Percentiles rank a stretch among this genome's conserved stretches.
These are phyloP conservation scores for Lytechinus pictus DNA, from an alignment of 35 echinoderm and acorn worm genomes.

Conservation along the genomic window DNA sequence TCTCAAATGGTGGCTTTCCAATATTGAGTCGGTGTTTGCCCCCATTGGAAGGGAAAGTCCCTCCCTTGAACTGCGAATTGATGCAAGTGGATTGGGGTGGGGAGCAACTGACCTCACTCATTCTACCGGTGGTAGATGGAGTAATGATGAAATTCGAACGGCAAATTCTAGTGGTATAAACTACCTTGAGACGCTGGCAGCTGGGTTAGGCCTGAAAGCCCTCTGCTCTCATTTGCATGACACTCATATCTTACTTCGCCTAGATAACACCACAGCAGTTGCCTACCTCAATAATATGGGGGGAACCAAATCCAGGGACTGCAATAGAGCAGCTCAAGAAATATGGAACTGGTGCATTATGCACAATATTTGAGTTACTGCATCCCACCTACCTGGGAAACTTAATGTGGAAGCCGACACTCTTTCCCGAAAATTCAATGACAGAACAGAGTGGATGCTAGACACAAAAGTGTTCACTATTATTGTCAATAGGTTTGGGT, in stretches of 20 bases:
- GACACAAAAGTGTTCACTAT: conserved; percentile 45
- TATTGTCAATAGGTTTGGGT: conserved; percentile 47
- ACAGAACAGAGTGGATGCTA: conserved; percentile 72
- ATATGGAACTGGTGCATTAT: conserved; percentile 66
- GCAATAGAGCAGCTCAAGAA: conserved; percentile 52
- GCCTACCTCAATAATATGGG: conserved; percentile 74
- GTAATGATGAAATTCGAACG: too few relatives aligned
- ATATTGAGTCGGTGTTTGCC: neutral
- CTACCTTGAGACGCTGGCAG: too few relatives aligned
- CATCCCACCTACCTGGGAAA: conserved; percentile 56
- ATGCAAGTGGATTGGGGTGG: too few relatives aligned
- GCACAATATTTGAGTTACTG: conserved; percentile 67
- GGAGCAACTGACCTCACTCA: too few relatives aligned
- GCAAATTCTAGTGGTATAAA: too few relatives aligned
- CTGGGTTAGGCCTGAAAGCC: too few relatives aligned
- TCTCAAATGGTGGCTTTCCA: conserved; percentile 57
- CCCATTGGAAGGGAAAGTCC: conserved; percentile 31
- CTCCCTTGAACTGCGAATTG: conserved; percentile 20
- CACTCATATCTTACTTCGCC: too few relatives aligned
- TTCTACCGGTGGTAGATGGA: too few relatives aligned
- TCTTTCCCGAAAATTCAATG: too few relatives aligned
- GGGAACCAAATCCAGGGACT: conserved; percentile 58
- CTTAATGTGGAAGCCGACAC: conserved; percentile 59
- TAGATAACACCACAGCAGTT: too few relatives aligned
- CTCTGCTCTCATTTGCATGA: too few relatives aligned